Evolutionary conservation across 2,888 invertebrate genomes (phyloP).

Genomic region (Eupelmus urozonus): DNA sequence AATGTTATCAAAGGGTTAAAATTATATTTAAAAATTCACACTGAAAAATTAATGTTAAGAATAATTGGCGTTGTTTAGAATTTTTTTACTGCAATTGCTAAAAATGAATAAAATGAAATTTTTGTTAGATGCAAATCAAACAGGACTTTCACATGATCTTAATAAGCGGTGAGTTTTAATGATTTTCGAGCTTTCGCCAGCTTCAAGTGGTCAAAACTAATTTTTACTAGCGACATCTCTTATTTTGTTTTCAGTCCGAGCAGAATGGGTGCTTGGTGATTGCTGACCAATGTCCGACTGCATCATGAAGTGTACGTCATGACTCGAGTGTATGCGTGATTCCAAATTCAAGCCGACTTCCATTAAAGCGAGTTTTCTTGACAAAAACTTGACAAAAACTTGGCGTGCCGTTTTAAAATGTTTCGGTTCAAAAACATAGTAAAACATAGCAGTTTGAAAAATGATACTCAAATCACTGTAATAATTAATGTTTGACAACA

Average conservation of each 20-base stretch:
- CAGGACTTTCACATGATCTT: constrained; percentile 45
- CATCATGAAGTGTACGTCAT: neutral
- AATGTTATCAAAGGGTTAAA: constrained; percentile 25
- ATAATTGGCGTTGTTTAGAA: neutral
- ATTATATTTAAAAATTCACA: neutral
- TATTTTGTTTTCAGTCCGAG: constrained; percentile 44
- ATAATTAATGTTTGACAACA: too few species aligned
- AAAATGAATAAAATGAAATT: constrained; percentile 3
- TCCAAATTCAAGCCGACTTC: constrained; percentile 4
- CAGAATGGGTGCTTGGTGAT: constrained; percentile 54
- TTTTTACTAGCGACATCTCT: neutral
- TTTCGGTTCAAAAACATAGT: too few species aligned
- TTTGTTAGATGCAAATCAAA: constrained; percentile 25
- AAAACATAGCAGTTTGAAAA: too few species aligned
- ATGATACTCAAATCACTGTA: too few species aligned
- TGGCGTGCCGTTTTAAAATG: too few species aligned
- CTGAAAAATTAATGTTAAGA: neutral
- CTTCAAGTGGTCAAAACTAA: too few species aligned
- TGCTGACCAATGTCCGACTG: neutral
- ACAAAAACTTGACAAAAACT: too few species aligned
- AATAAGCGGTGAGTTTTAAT: constrained; percentile 27
- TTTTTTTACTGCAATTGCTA: neutral
- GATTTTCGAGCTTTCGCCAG: neutral
- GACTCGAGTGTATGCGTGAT: neutral
- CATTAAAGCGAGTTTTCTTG: too few species aligned